These are phyloP conservation scores for Bryconaethiops microstoma DNA, from an alignment of 2,797 vertebrate species.

Conservation along the genomic window DNA sequence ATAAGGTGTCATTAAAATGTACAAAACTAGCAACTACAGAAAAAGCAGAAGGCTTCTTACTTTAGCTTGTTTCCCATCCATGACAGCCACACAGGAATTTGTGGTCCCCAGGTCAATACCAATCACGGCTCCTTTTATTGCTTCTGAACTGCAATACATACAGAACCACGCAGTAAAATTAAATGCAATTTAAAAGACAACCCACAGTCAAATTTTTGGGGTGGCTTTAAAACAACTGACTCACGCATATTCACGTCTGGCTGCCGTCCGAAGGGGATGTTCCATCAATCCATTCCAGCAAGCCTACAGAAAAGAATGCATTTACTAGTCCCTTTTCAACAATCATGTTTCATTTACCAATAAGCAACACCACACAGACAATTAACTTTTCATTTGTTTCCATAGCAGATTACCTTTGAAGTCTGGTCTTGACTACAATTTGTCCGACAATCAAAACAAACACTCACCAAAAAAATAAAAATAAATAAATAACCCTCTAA, in stretches of 20 bases:
- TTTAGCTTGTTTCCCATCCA: conserved; percentile 98
- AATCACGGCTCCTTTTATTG: conserved; percentile 92
- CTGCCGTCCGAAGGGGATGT: conserved; percentile 78
- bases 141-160: conserved; percentile 87
- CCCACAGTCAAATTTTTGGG: background rate
- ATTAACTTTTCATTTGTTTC: background rate
- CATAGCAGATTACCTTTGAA: too few relatives aligned
- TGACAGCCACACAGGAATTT: conserved; percentile 97
- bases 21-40: too few relatives aligned
- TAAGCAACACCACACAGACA: background rate
- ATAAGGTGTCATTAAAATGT: too few relatives aligned
- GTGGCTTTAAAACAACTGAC: conserved; percentile 62
- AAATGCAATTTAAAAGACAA: background rate
- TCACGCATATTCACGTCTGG: conserved; percentile 90
- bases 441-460: too few relatives aligned
- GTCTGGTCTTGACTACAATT: too few relatives aligned
- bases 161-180: background rate
- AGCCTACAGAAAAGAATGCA: conserved; percentile 67
- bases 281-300: conserved; percentile 85
- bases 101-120: conserved; percentile 98
- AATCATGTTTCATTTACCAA: background rate
- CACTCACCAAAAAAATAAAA: too few relatives aligned
- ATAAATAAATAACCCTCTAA: too few relatives aligned
- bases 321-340: background rate
- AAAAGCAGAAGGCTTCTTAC: conserved; percentile 66